Base-by-base conservation (phyloP, 2,797 vertebrate genomes). In the Ambastaia sidthimunki region DNA sequence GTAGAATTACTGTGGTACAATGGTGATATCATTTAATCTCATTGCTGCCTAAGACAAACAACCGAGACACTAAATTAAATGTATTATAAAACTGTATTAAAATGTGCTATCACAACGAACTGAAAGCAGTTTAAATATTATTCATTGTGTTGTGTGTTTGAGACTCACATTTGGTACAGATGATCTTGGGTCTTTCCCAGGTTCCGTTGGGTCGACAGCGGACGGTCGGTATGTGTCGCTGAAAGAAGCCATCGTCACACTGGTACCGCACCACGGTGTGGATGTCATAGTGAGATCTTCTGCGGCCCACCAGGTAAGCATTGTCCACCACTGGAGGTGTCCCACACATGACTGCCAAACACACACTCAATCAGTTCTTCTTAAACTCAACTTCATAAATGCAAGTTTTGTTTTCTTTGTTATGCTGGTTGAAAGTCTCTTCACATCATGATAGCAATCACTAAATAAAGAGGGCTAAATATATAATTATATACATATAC, bases 141-240 rank as follows among this genome's bases (percentile, higher is more conserved):
- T 19, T 13, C 2, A 41, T 52, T 6, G 4, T 6, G 37, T 41
- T 31, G 59, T 60, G 52, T 52, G 47, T 52, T 48, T 0, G 31
- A 67, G 54, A 91, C 96, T 96, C 85, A 99, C 98, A 95, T 90
- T 96, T 97, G 85, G 95, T 95, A 88, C 98, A 98, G 91, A 98
- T 91, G 82, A 99, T 95, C 81, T 94, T 93, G 83, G 97, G 97
- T 54, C 92, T 91, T 81, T 99, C 97, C 98, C 98, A 99, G 87
- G 90, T 95, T 55, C 97, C 97, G 1, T 93, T 94, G 80, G 93
- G 93, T 80, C 95, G 93, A 91, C 98, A 99, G 78, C 89, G 95
- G 67, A 96, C 88, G 7, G 94, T 95, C 74, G 97, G 97, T 57
- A 96, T 88, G 71, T 97, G 98, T 50, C 95, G 94, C 86, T 98